Percentiles rank a stretch among this genome's conserved stretches.
Conservation (phyloP, 2,113 vertebrate genomes). For the Centropus bengalensis region DNA sequence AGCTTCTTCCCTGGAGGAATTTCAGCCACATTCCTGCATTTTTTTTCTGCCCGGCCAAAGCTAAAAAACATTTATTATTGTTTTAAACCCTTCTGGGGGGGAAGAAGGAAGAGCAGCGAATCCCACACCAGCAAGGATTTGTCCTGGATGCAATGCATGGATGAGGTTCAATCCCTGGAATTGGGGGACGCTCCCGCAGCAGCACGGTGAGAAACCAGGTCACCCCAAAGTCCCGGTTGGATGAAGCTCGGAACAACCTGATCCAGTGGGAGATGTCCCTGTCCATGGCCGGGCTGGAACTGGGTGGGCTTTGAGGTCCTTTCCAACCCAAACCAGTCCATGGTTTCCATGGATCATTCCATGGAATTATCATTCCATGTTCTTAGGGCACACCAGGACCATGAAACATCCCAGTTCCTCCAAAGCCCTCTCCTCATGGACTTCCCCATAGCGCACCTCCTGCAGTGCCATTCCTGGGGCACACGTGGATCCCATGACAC, state of each 20-base stretch:
- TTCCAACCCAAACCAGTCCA: no score
- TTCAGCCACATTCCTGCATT: not conserved
- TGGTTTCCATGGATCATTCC: not conserved
- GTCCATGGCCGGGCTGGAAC: no score
- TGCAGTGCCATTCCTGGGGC: not conserved
- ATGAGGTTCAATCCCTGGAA: not conserved
- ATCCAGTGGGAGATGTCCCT: no score
- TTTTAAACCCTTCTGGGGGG: not conserved
- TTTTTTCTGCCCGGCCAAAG: not conserved
- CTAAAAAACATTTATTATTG: not conserved
- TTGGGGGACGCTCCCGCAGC: not conserved
- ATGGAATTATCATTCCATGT: fast-evolving
- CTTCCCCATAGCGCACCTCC: fast-evolving
- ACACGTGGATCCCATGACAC: not conserved
- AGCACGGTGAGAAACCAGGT: not conserved
- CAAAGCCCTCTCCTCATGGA: not conserved
- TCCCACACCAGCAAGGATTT: fast-evolving
- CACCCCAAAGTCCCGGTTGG: not conserved
- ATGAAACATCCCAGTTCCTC: fast-evolving
- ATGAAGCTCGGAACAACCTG: no score
- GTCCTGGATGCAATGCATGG: not conserved
- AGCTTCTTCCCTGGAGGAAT: not conserved
- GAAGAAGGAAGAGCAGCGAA: not conserved
- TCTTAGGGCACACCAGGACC: fast-evolving
- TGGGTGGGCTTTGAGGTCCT: no score